Evolutionary conservation across 2,888 invertebrate genomes (phyloP), one percentile per base, ranked within the genome.

Genomic region (Latrodectus elegans): DNA sequence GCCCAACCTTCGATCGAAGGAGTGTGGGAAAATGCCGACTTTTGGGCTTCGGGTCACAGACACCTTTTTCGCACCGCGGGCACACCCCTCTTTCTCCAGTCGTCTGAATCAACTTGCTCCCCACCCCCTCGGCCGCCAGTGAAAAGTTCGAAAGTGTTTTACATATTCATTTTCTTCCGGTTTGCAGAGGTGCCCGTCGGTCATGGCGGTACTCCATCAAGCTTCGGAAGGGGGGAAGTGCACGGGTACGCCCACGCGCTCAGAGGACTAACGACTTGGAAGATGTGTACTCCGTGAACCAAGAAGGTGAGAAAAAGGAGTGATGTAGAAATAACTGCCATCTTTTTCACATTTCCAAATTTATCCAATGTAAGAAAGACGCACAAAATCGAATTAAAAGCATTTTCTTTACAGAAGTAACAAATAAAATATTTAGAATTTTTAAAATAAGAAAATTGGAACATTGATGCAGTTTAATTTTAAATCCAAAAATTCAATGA

Each of bases 111-210:
- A 65, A 64, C 80, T 80, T 80, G 75, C 86, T 75, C 83, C 72
- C 73, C 81, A 52, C 71, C 26, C 68, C 22, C 68, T 68, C 22
- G 22, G 15, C 51, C 52, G 17, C 76, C 38, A 81, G 72, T 80
- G 86, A 86, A 79, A 85, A 76, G 76, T 76, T 51, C n/a, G 64
- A 86, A 86, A 87, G 76, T 87, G 86, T 87, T 87, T 87, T 87
- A 87, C 86, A 87, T 87, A 87, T 81, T 81, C 86, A 87, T 87
- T 87, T 87, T 87, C 86, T 87, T 87, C 86, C 86, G 86, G 81
- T 65, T 80, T 71, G 26, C 55, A 6, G 38, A 38, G 38, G 38
- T 65, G 67, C 81, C 80, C 68, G 52, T 67, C 65, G 80, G 85
- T 80, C 85, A 85, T 70, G 78, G 72, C 53, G 73, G 22, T 55